phyloP scores from a whole-genome alignment of 2,888 invertebrate genomes.

The Eutolmus rufibarbis region DNA sequence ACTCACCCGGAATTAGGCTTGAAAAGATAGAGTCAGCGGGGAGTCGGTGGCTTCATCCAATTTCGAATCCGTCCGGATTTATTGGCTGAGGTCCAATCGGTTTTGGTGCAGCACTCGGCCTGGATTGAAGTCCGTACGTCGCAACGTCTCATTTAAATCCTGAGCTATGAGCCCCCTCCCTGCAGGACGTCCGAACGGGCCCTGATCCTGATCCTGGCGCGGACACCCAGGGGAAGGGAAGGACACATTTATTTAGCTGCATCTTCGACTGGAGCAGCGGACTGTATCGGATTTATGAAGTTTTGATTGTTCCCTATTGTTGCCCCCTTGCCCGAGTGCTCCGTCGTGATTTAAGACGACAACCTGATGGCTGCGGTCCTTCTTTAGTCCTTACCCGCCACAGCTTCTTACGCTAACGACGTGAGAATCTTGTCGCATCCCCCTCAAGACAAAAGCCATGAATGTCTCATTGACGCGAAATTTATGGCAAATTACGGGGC shows the following conservation, averaged over 20 bases:
- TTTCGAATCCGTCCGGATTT: neutral
- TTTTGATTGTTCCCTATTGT: constrained; percentile 45
- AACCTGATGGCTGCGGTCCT: neutral
- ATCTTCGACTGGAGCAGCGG: neutral
- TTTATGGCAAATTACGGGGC: neutral
- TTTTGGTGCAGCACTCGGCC: neutral
- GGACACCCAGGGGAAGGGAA: neutral
- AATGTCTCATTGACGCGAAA: neutral
- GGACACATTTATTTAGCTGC: neutral
- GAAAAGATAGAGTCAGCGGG: neutral
- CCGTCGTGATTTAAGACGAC: neutral
- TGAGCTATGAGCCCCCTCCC: constrained; percentile 7
- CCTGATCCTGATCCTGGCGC: neutral
- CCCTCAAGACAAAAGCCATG: neutral
- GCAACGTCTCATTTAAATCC: constrained; percentile 32
- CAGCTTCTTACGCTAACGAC: neutral
- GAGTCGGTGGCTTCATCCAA: neutral
- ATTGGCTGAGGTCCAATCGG: constrained; percentile 1
- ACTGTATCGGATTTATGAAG: constrained; percentile 41
- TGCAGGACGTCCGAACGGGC: neutral
- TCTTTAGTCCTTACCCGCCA: neutral
- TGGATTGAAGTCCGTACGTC: neutral
- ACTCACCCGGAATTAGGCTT: neutral
- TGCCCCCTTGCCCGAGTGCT: neutral
- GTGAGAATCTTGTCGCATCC: neutral